Evolutionary conservation across 1,140 invertebrate genomes (phyloP).

Genomic region (Nasonia longicornis): DNA sequence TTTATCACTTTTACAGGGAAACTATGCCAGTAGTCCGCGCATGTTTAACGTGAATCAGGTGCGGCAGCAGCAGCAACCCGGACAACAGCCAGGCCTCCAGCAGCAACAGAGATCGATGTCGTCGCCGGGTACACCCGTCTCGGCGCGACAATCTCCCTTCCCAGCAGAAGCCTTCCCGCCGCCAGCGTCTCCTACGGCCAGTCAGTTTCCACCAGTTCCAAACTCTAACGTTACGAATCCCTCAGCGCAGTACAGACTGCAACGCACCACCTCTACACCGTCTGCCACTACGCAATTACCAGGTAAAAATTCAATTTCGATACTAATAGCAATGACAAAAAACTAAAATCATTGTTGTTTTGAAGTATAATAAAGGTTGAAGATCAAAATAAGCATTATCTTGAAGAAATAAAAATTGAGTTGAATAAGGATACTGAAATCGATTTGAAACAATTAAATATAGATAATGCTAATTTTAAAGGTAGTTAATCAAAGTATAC

Average conservation of each 20-base stretch:
- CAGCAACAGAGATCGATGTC: conserved; percentile 70
- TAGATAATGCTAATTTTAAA: not conserved
- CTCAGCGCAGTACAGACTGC: conserved; percentile 72
- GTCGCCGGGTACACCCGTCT: conserved; percentile 68
- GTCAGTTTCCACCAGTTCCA: conserved; percentile 70
- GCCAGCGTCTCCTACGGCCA: conserved; percentile 65
- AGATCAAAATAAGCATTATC: conserved; percentile 25
- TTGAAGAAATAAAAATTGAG: conserved; percentile 3
- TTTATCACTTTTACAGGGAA: conserved; percentile 54
- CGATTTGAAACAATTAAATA: not conserved
- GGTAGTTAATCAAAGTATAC: not conserved
- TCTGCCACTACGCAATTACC: conserved; percentile 77
- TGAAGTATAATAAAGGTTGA: not conserved
- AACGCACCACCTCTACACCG: conserved; percentile 75
- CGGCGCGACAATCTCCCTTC: conserved; percentile 72
- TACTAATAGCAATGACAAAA: not conserved
- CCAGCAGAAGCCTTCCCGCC: conserved; percentile 71
- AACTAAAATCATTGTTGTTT: not conserved
- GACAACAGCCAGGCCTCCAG: conserved; percentile 49
- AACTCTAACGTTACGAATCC: conserved; percentile 69
- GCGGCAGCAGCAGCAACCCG: conserved; percentile 57
- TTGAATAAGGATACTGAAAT: not conserved
- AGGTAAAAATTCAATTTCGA: conserved; percentile 67
- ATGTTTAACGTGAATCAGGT: conserved; percentile 67
- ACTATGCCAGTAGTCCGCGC: conserved; percentile 65